Evolutionary conservation across 2,797 vertebrate species (phyloP).

Genomic region (Sciurus vulgaris): DNA sequence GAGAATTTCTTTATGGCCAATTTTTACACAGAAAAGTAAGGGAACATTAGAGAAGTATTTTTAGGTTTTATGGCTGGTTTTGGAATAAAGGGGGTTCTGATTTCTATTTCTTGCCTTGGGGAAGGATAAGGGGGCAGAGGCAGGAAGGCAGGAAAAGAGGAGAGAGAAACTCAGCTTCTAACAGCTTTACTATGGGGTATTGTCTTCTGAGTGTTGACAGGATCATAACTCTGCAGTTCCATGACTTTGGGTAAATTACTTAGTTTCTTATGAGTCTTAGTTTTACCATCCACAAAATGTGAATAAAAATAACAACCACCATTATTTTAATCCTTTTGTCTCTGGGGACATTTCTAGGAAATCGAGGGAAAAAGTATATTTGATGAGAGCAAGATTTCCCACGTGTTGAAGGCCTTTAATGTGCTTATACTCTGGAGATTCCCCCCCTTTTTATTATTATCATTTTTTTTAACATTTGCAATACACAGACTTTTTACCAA

Average conservation of each 20-base stretch:
- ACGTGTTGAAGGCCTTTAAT: neutral
- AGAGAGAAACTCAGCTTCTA: neutral
- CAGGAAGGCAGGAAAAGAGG: neutral
- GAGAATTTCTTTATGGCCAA: neutral
- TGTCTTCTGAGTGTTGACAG: neutral
- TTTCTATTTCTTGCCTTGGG: neutral
- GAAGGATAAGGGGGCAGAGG: neutral
- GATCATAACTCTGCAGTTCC: neutral
- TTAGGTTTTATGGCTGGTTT: neutral
- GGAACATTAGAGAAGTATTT: neutral
- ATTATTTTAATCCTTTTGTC: neutral
- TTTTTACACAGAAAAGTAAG: neutral
- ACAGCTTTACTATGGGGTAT: neutral
- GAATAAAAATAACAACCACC: neutral
- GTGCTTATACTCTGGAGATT: neutral
- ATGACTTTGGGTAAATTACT: neutral
- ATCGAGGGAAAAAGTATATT: neutral
- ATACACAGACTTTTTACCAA: too few species aligned
- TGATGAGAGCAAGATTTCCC: neutral
- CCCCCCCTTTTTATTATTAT: neutral
- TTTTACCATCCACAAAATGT: conserved; percentile 43
- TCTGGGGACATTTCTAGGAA: conserved; percentile 47
- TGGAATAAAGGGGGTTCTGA: neutral
- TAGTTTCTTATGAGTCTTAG: conserved; percentile 12
- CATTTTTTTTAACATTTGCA: too few species aligned